Conservation (phyloP, 1,140 invertebrate genomes). For the Potamilus streckersoni region DNA sequence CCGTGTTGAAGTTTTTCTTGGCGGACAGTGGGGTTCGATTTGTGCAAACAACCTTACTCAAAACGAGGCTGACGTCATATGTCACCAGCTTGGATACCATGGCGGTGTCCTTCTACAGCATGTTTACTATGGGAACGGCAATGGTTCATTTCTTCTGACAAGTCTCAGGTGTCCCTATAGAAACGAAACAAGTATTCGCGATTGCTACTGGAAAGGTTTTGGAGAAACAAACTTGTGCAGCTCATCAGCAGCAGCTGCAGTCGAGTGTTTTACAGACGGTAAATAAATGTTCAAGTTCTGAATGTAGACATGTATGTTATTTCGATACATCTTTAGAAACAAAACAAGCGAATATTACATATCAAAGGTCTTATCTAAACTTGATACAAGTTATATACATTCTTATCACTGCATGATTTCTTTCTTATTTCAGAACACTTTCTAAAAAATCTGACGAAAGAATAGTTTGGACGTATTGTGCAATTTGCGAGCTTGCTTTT, state of each 20-base stretch:
- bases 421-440: too few relatives aligned
- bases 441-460: too few relatives aligned
- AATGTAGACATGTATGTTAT: too few relatives aligned
- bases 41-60: slow-evolving; percentile 54
- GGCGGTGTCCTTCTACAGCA: slow-evolving; percentile 13
- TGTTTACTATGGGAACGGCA: slow-evolving; percentile 22
- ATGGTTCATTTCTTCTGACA: slow-evolving; percentile 25
- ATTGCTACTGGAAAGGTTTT: neutral
- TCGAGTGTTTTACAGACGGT: neutral
- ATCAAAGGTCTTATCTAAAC: too few relatives aligned
- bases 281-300: neutral
- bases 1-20: slow-evolving; percentile 23
- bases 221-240: neutral
- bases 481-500: too few relatives aligned
- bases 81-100: slow-evolving; percentile 21
- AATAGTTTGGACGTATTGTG: too few relatives aligned
- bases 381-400: too few relatives aligned
- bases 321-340: too few relatives aligned
- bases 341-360: too few relatives aligned
- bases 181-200: too few relatives aligned
- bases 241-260: neutral
- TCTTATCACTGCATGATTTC: too few relatives aligned
- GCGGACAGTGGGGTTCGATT: slow-evolving; percentile 23
- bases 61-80: slow-evolving; percentile 19
- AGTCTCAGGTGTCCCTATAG: slow-evolving; percentile 20